Evolutionary conservation across 2,888 invertebrate species (phyloP).

Genomic region (Chironomus riparius): DNA sequence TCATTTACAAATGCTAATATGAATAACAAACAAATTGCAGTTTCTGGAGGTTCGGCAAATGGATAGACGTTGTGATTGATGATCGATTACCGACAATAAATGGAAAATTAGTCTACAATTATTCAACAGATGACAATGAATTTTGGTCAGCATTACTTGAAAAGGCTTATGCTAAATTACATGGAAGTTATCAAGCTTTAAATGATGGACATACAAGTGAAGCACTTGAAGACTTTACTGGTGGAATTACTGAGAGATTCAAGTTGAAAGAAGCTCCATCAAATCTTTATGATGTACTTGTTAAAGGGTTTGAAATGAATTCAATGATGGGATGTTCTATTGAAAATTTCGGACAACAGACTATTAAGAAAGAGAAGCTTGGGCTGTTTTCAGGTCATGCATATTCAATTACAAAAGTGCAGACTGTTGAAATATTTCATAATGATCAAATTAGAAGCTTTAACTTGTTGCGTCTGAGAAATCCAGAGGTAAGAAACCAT

Average conservation of each 20-base stretch:
- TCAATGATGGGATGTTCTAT: slow-evolving; percentile 95
- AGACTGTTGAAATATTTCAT: slow-evolving; percentile 69
- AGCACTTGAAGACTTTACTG: slow-evolving; percentile 99
- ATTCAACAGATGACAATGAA: slow-evolving; percentile 79
- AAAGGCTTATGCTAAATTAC: slow-evolving; percentile 91
- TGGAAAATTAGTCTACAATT: slow-evolving; percentile 77
- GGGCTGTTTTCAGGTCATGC: slow-evolving; percentile 89
- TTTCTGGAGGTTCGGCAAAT: slow-evolving; percentile 90
- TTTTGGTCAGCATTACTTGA: slow-evolving; percentile 94
- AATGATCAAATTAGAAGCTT: slow-evolving; percentile 68
- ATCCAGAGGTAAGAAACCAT: slow-evolving; percentile 60
- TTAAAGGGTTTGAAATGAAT: slow-evolving; percentile 82
- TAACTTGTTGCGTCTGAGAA: slow-evolving; percentile 72
- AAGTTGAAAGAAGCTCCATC: slow-evolving; percentile 74
- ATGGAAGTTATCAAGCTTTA: slow-evolving; percentile 94
- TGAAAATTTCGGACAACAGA: slow-evolving; percentile 72
- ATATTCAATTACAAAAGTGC: slow-evolving; percentile 81
- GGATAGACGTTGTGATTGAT: slow-evolving; percentile 90
- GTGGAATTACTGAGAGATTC: slow-evolving; percentile 89
- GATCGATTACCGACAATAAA: slow-evolving; percentile 81
- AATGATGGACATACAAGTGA: slow-evolving; percentile 97
- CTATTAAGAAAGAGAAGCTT: slow-evolving; percentile 67
- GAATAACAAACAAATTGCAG: slow-evolving; percentile 38
- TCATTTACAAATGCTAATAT: too few relatives aligned
- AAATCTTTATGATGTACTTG: slow-evolving; percentile 76